Evolutionary conservation across 2,888 invertebrate species (phyloP), one percentile per base, ranked within the genome.

Genomic region (Heliconius ismenius): DNA sequence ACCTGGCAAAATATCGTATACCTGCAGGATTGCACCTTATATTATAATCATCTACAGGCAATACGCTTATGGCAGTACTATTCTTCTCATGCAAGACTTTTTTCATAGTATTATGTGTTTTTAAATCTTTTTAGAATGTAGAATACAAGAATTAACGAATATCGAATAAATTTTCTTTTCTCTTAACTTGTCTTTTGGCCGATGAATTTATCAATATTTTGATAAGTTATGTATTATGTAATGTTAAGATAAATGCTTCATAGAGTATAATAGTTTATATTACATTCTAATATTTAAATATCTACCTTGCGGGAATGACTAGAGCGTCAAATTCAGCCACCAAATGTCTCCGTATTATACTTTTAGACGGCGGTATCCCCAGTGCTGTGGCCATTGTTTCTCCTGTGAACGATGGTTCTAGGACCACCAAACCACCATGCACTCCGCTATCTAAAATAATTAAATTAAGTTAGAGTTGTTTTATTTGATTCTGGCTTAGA

Each of bases 321-420:
- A 99, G 96, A 74, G 97, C 96, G 91, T 98, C 98, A 85, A 98
- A 96, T 95, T 98, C 98, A 9, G 98, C 97, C 80, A 97, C 96
- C 81, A 99, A 95, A 92, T 99, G 98, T 84, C 98, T 95, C 84
- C 98, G 95, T 83, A 99, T 98, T 92, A 98, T 98, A 88, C 98
- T 98, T 90, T 98, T 98, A 58, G 98, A 97, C 24, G 98, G 97
- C 65, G 98, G 98, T 84, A 98, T 98, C 75, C 98, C 98, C 80
- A 98, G 95, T 1, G 98, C 98, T 13, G 97, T 98, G 70, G 98
- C 98, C 97, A 99, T 97, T 67, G 98, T 98, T 90, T 98, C 98
- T 49, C 98, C 98, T 76, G 97, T 98, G 92, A 99, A 98, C 21
- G 98, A 98, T 24, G 98, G 98, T 88, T 99, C 98, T 85, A 99